Conservation (phyloP, 1,140 invertebrate genomes). For the Calephelis nemesis region DNA sequence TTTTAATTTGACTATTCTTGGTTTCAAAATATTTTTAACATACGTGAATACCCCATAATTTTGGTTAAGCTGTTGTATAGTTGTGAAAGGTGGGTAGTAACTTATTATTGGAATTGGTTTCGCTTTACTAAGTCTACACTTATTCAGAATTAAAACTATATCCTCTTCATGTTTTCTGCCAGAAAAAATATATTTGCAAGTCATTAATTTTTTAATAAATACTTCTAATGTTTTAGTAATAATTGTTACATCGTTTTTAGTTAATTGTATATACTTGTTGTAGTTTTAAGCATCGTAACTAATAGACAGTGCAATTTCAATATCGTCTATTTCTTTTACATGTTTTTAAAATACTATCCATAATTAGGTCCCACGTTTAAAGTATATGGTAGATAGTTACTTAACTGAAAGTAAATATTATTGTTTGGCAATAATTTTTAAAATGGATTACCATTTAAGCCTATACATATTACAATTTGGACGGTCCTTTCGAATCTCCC, state of each 20-base stretch:
- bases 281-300: slow-evolving; percentile 12
- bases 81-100: too few species aligned
- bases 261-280: slow-evolving; percentile 11
- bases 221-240: slow-evolving; percentile 35
- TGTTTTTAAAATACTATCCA: too few species aligned
- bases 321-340: slow-evolving; percentile 17
- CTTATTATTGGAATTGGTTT: too few species aligned
- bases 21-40: slow-evolving; percentile 24
- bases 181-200: slow-evolving; percentile 23
- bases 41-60: too few species aligned
- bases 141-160: slow-evolving; percentile 31
- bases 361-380: too few species aligned
- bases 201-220: slow-evolving; percentile 34
- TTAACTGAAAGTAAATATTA: too few species aligned
- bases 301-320: slow-evolving; percentile 16
- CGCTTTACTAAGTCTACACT: not conserved
- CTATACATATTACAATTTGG: too few species aligned
- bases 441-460: too few species aligned
- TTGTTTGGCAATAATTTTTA: too few species aligned
- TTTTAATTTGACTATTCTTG: slow-evolving; percentile 32
- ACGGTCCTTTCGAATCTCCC: too few species aligned
- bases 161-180: slow-evolving; percentile 24
- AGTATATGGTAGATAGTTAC: too few species aligned
- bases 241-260: slow-evolving; percentile 28
- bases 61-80: too few species aligned